Conservation (phyloP, 2,797 vertebrate species). For the Sebastes steindachneri region DNA sequence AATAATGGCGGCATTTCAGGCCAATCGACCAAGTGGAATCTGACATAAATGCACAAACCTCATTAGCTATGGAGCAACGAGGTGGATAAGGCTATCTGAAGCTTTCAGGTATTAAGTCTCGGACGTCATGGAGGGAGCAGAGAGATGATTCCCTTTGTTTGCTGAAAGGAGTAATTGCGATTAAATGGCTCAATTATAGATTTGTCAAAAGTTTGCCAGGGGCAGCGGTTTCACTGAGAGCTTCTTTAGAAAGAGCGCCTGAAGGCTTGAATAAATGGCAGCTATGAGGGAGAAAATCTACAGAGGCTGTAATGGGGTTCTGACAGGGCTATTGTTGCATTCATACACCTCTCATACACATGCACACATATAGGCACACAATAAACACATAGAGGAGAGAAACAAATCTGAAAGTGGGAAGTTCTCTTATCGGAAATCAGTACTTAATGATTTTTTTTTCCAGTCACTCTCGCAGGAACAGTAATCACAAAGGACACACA, state of each 20-base stretch:
- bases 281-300: not conserved
- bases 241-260: not conserved
- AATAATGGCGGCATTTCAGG: conserved; percentile 51
- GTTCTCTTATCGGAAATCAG: not conserved
- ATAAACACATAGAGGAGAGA: not conserved
- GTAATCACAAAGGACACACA: not conserved
- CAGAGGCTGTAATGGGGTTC: conserved; percentile 26
- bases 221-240: conserved; percentile 7
- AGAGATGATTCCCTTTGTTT: conserved; percentile 36
- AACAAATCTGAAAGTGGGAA: not conserved
- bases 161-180: not conserved
- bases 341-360: conserved; percentile 1
- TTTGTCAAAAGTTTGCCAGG: conserved; percentile 27
- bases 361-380: not conserved
- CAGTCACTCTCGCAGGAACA: not conserved
- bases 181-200: conserved; percentile 36
- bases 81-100: conserved; percentile 47
- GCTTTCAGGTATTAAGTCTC: conserved; percentile 28
- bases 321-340: conserved; percentile 19
- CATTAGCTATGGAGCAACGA: conserved; percentile 41
- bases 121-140: conserved; percentile 23
- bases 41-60: conserved; percentile 42
- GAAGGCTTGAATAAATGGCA: conserved; percentile 19
- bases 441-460: not conserved
- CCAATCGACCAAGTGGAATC: conserved; percentile 47